These are phyloP conservation scores for Darevskia mixta DNA, from an alignment of 2,797 vertebrate species.

Conservation along the genomic window DNA sequence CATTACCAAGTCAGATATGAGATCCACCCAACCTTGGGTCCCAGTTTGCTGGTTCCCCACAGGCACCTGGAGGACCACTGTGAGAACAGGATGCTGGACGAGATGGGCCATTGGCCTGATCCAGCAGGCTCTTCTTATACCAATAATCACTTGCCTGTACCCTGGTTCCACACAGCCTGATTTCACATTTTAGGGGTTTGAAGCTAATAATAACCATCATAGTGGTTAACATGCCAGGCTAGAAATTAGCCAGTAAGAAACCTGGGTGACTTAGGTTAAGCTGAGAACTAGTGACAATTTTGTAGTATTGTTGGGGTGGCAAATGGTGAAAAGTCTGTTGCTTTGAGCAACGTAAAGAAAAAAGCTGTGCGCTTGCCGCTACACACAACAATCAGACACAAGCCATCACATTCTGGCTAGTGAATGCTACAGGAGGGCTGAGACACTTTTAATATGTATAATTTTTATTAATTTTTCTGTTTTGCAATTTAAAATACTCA, in stretches of 20 bases:
- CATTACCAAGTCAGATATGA: not conserved
- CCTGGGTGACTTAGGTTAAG: not conserved
- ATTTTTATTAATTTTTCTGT: too few relatives aligned
- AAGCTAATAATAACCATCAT: not conserved
- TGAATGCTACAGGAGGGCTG: not conserved
- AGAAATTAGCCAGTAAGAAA: not conserved
- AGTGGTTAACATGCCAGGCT: not conserved
- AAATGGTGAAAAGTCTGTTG: not conserved
- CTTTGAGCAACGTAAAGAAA: not conserved
- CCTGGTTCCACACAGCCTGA: not conserved
- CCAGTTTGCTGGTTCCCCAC: too few relatives aligned
- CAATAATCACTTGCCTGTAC: not conserved
- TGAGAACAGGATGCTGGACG: too few relatives aligned
- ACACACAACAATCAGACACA: not conserved
- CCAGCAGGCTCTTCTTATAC: too few relatives aligned
- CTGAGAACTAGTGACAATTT: too few relatives aligned
- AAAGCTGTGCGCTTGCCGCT: not conserved
- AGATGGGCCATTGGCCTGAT: too few relatives aligned
- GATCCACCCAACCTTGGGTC: not conserved
- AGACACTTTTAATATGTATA: not conserved
- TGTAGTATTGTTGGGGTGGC: not conserved
- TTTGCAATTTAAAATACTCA: too few relatives aligned
- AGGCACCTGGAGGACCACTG: too few relatives aligned
- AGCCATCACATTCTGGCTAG: too few relatives aligned
- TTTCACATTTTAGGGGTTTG: not conserved